Base-by-base conservation (phyloP, 2,113 vertebrate species). In the Maccullochella peelii region DNA sequence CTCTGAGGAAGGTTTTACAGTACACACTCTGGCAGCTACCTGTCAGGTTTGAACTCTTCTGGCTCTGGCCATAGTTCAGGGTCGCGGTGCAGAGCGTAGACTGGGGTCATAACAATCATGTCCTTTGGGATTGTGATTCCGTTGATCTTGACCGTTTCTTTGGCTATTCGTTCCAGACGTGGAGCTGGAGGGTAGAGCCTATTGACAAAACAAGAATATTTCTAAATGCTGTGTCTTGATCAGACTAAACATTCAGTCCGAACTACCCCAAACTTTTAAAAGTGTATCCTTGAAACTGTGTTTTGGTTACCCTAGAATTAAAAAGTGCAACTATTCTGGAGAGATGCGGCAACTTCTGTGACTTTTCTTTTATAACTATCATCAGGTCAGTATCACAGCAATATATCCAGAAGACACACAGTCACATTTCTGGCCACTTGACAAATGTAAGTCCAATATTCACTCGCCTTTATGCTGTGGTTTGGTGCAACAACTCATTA, bases 51-150 rank as follows among this genome's bases (percentile, higher is more conserved):
- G 88, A 95, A 95, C 68, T 95, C 92, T 0, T 97, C 95, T 0
- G 96, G 95, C 21, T 96, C 94, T 0, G 94, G 82, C 95, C 96
- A 96, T 55, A 93, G 76, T 5, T 86, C 77, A 0, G 91, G 94
- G 77, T 95, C 87, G 0, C 2, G 86, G 40, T 96, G 96, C 68
- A 96, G 82, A 65, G 80, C 80, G 0, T 76, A 96, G 4, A 63
- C 21, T 5, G 96, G 96, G 74, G 97, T 82, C 14, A 79, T 0
- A 1, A 94, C 77, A 2, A 86, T 33, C 12, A 82, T 93, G 20
- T 83, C 91, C 84, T 96, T 84, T 6, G 96, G 96, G 77, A 98
- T 92, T 0, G 89, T 93, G 73, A 96, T 67, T 1, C 96, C 94
- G 0, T 68, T 90, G 38, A 97, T 18, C 85, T 95, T 93, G 20